A percentile compares a stretch with the other conserved stretches of the same genome.
phyloP scores from a whole-genome alignment of 2,888 invertebrate species.

The Pyrgus malvae region DNA sequence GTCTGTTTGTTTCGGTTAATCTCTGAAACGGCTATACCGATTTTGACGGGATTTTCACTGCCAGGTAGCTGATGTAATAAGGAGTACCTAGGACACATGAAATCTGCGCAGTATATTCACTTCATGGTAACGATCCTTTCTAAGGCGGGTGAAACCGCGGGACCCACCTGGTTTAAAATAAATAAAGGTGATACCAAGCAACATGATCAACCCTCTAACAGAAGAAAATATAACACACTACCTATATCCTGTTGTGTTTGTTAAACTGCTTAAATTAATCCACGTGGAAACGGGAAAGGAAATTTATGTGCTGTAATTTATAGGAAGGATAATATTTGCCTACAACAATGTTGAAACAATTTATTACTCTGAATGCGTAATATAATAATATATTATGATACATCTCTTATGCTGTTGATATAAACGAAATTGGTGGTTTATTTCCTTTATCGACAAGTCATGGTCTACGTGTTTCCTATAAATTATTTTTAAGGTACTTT shows the following conservation, averaged over 20 bases:
- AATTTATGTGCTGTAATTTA: conserved; percentile 26
- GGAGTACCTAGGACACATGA: no score
- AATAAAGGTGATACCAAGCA: no score
- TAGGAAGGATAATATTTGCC: conserved; percentile 24
- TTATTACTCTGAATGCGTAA: conserved; percentile 18
- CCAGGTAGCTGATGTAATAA: no score
- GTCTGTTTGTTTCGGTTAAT: no score
- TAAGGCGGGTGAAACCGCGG: no score
- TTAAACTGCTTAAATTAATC: conserved; percentile 27
- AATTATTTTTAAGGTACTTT: not conserved
- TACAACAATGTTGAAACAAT: conserved; percentile 25
- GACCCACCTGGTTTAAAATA: no score
- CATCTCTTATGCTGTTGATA: conserved; percentile 3
- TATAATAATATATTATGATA: conserved; percentile 14
- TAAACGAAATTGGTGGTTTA: not conserved
- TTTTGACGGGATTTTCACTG: no score
- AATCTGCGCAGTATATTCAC: no score
- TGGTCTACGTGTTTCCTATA: not conserved
- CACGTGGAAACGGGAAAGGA: conserved; percentile 22
- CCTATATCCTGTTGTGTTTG: conserved; percentile 12
- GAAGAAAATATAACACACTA: conserved; percentile 12
- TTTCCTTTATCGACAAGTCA: not conserved
- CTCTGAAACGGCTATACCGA: no score
- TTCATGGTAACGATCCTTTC: no score
- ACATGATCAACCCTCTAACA: not conserved